These are phyloP conservation scores for Pseudochromis fuscus DNA, from an alignment of 2,797 vertebrate species.

Conservation along the genomic window DNA sequence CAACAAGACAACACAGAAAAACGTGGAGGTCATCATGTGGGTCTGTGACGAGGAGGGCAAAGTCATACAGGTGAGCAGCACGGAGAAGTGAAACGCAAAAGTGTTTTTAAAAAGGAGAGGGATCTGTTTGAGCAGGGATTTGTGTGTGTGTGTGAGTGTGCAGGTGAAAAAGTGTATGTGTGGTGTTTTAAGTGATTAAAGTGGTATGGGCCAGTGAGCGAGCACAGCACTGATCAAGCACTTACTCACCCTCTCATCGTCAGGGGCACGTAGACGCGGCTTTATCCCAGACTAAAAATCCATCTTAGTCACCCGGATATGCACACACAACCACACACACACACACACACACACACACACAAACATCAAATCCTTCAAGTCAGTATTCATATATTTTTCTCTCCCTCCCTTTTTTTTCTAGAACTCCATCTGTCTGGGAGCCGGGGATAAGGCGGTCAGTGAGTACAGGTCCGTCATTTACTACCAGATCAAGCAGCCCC, in stretches of 20 bases:
- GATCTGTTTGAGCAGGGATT: conserved; percentile 14
- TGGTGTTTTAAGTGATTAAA: conserved; percentile 42
- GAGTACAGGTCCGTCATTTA: conserved; percentile 96
- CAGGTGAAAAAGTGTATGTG: not conserved
- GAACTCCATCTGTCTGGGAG: conserved; percentile 94
- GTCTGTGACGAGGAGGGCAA: conserved; percentile 97
- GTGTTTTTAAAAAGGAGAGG: conserved; percentile 12
- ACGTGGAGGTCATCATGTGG: conserved; percentile 97
- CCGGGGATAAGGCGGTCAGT: conserved; percentile 91
- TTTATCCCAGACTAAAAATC: conserved; percentile 49
- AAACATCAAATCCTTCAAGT: conserved; percentile 34
- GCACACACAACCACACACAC: not conserved
- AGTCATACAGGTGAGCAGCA: conserved; percentile 88
- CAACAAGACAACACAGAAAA: conserved; percentile 98
- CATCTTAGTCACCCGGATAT: conserved; percentile 12
- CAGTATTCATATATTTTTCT: conserved; percentile 29
- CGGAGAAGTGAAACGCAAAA: not conserved
- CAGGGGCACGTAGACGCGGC: conserved; percentile 13
- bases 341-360: conserved; percentile 10
- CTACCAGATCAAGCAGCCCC: conserved; percentile 97
- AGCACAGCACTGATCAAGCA: conserved; percentile 29
- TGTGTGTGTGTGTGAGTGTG: conserved; percentile 12
- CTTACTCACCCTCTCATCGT: conserved; percentile 45
- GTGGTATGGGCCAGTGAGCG: conserved; percentile 39
- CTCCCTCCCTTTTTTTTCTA: conserved; percentile 57